Percentiles rank a stretch among this genome's conserved stretches.
Evolutionary conservation across 2,888 invertebrate genomes (phyloP).

Genomic region (Apotomis capreana): DNA sequence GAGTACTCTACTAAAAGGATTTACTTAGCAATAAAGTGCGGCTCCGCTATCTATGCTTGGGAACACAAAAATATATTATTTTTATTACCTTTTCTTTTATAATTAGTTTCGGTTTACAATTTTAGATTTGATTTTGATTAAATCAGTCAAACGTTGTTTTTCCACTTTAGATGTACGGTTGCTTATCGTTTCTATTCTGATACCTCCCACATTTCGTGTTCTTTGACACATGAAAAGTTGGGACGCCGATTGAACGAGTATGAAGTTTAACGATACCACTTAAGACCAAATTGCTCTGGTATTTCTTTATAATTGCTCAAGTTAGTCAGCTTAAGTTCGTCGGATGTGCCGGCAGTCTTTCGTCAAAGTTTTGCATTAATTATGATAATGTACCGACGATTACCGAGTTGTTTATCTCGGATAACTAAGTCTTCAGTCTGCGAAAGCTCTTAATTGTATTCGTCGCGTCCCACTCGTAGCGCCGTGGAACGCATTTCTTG

Average conservation of each 20-base stretch:
- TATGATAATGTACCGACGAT: background rate
- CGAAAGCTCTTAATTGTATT: background rate
- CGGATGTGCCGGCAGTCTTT: no score
- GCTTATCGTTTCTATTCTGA: no score
- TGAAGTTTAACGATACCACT: background rate
- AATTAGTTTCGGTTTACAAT: no score
- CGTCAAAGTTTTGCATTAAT: slow-evolving; percentile 5
- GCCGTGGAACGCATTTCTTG: slow-evolving; percentile 8
- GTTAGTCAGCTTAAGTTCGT: background rate
- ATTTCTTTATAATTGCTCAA: slow-evolving; percentile 1
- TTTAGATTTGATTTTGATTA: no score
- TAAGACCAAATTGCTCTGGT: background rate
- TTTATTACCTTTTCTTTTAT: no score
- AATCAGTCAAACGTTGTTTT: no score
- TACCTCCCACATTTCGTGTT: no score
- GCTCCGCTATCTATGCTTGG: no score
- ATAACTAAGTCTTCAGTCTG: background rate
- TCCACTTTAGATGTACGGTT: no score
- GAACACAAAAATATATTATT: no score
- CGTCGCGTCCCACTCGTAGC: background rate
- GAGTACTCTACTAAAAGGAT: no score
- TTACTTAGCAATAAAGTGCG: no score
- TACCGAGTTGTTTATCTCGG: slow-evolving; percentile 6
- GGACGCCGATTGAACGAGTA: background rate
- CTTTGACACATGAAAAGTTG: background rate